Conservation (phyloP, 2,113 vertebrate genomes). For the Hyperopisus bebe region DNA sequence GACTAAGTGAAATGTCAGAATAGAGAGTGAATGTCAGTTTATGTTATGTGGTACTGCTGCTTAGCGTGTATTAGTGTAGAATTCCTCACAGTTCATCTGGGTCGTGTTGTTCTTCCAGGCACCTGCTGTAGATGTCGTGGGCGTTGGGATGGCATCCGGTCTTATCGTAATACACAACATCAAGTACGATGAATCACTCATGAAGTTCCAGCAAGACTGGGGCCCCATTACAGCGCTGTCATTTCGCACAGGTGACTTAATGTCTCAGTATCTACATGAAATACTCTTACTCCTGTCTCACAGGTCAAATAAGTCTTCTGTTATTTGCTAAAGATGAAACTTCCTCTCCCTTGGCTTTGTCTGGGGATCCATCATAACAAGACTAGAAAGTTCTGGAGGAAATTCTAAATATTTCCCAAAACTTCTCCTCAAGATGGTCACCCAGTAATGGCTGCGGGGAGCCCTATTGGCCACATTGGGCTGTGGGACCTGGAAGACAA, state of each 20-base stretch:
- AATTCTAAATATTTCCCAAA: not conserved
- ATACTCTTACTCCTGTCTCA: not conserved
- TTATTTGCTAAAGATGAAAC: not conserved
- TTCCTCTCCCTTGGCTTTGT: not conserved
- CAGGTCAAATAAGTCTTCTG: not conserved
- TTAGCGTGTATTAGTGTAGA: not conserved
- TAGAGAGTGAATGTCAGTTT: not conserved
- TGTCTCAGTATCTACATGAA: not conserved
- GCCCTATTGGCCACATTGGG: slow-evolving; percentile 85
- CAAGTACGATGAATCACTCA: slow-evolving; percentile 82
- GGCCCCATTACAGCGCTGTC: slow-evolving; percentile 85
- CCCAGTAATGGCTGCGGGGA: slow-evolving; percentile 82
- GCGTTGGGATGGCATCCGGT: slow-evolving; percentile 76
- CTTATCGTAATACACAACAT: slow-evolving; percentile 88
- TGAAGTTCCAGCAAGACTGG: slow-evolving; percentile 95
- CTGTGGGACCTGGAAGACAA: slow-evolving; percentile 89
- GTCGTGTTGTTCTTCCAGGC: slow-evolving; percentile 58
- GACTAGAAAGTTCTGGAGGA: not conserved
- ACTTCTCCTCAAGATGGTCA: slow-evolving; percentile 71
- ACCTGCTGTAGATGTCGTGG: slow-evolving; percentile 86
- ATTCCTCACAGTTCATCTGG: not conserved
- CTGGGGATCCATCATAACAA: not conserved
- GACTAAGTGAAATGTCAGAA: not conserved
- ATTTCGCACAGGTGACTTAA: slow-evolving; percentile 80
- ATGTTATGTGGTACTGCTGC: not conserved